These are phyloP conservation scores for Panthera leo DNA, from an alignment of 2,113 vertebrate species.

Conservation along the genomic window DNA sequence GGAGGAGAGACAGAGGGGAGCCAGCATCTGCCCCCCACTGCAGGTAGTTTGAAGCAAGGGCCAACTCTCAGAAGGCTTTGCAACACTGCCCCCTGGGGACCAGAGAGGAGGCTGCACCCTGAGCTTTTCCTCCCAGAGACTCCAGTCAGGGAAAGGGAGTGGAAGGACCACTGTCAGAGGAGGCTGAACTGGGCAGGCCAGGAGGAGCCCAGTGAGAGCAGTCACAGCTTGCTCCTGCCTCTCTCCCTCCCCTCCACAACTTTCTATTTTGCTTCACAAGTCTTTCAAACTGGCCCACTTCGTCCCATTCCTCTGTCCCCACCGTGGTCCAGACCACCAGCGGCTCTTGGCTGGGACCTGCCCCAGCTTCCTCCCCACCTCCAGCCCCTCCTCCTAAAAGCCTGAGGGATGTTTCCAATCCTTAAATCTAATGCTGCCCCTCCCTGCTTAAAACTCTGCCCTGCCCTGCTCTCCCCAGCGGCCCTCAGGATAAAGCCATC, in stretches of 20 bases:
- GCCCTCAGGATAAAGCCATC: background rate
- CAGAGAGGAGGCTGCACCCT: background rate
- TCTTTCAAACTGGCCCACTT: background rate
- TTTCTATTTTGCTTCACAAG: background rate
- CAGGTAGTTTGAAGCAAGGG: background rate
- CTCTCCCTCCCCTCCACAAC: background rate
- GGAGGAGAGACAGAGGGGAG: background rate
- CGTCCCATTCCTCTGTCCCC: background rate
- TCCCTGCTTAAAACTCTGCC: background rate
- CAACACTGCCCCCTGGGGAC: slow-evolving; percentile 66
- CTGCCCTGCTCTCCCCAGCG: too few relatives aligned
- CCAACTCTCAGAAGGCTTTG: slow-evolving; percentile 22
- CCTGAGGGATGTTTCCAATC: background rate
- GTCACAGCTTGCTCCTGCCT: background rate
- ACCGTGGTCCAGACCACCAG: background rate
- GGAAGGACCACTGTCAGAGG: background rate
- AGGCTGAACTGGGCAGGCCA: background rate
- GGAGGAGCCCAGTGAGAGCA: background rate
- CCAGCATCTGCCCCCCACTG: too few relatives aligned
- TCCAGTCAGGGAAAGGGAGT: background rate
- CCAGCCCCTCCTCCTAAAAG: background rate
- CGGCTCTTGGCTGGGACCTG: background rate
- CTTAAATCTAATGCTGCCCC: background rate
- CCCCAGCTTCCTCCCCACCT: background rate
- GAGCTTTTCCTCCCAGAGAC: background rate